These are phyloP conservation scores for Psilopsiagon aymara DNA, from an alignment of 2,113 vertebrate species.

Conservation along the genomic window DNA sequence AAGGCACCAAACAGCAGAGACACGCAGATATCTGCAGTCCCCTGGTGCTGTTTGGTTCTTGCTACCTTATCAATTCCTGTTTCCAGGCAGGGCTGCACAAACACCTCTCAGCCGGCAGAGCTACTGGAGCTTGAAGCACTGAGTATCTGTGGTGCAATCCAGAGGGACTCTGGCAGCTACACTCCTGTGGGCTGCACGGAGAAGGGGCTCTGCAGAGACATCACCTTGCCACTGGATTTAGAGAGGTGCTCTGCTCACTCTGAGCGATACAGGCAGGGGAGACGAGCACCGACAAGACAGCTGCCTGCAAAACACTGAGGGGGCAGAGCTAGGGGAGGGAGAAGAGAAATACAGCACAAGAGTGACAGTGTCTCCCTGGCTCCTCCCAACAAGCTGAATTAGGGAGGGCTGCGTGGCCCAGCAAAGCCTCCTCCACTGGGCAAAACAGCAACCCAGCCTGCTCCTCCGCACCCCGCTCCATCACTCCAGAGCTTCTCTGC, in stretches of 20 bases:
- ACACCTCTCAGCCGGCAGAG: not conserved
- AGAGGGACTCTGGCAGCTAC: constrained; percentile 22
- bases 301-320: not conserved
- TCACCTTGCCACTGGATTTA: not conserved
- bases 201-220: not conserved
- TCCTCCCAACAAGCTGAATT: not conserved
- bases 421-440: not conserved
- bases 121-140: not conserved
- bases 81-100: constrained; percentile 16
- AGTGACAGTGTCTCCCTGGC: not conserved
- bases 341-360: fast-evolving
- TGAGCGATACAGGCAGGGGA: not conserved
- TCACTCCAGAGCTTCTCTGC: not conserved
- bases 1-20: not conserved
- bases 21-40: not conserved
- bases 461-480: not conserved
- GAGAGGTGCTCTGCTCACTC: not conserved
- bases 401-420: not conserved
- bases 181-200: not conserved
- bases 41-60: not conserved
- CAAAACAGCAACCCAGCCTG: not conserved
- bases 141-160: constrained; percentile 51
- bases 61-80: not conserved
- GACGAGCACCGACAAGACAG: not conserved
- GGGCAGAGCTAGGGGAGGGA: not conserved